Evolutionary conservation across 2,888 invertebrate species (phyloP).

Genomic region (Phyllotreta striolata): DNA sequence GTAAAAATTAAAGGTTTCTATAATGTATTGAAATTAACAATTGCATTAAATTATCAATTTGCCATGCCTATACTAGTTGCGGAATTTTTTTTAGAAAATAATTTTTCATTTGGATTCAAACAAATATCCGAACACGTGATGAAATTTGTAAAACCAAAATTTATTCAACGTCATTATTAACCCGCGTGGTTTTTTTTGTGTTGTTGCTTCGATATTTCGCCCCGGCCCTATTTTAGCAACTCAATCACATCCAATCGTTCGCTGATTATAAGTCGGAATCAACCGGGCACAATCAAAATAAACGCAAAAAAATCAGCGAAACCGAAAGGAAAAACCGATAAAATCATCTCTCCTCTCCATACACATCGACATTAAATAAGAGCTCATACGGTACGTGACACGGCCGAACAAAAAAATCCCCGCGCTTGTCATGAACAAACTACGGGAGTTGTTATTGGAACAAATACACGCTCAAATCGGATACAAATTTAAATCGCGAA

Average conservation of each 20-base stretch:
- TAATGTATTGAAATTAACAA: no score
- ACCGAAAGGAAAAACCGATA: slow-evolving; percentile 14
- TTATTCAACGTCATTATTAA: no score
- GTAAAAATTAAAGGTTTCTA: no score
- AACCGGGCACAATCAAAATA: background rate
- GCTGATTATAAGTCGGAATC: slow-evolving; percentile 4
- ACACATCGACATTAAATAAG: slow-evolving; percentile 28
- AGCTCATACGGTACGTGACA: slow-evolving; percentile 44
- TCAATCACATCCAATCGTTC: background rate
- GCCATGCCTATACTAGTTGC: no score
- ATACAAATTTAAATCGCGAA: slow-evolving; percentile 41
- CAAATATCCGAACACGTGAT: no score
- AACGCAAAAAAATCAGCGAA: background rate
- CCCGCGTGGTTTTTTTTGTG: no score
- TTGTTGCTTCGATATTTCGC: no score
- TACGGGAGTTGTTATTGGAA: slow-evolving; percentile 52
- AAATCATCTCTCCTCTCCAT: slow-evolving; percentile 25
- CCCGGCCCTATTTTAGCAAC: no score
- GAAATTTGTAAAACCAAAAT: no score
- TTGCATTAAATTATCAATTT: no score
- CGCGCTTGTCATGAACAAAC: slow-evolving; percentile 54
- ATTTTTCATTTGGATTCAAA: no score
- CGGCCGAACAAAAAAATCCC: slow-evolving; percentile 50
- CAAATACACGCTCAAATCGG: slow-evolving; percentile 47
- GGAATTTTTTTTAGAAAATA: no score